phyloP scores from a whole-genome alignment of 2,888 invertebrate genomes.

The Rhorus exstirpatorius region DNA sequence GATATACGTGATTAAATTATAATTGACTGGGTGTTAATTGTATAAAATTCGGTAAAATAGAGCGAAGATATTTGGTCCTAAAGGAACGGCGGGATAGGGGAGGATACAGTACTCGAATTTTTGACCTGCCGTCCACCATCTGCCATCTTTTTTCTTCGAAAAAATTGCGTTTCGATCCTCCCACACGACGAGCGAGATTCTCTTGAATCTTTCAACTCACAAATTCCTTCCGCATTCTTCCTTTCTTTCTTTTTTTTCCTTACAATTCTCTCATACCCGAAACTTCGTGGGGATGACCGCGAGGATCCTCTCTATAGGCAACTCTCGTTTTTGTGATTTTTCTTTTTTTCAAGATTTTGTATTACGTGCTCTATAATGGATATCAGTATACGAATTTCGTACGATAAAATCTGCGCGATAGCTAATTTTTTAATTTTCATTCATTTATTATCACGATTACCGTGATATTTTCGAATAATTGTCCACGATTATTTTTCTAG shows the following conservation, averaged over 20 bases:
- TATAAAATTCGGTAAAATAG: too few species aligned
- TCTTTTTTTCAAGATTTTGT: not conserved
- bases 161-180: slow-evolving; percentile 41
- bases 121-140: slow-evolving; percentile 67
- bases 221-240: slow-evolving; percentile 18
- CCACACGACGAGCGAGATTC: slow-evolving; percentile 11
- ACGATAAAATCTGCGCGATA: not conserved
- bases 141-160: slow-evolving; percentile 55
- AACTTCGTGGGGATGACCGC: slow-evolving; percentile 24
- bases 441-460: too few species aligned
- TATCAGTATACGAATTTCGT: not conserved
- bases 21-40: too few species aligned
- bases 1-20: too few species aligned
- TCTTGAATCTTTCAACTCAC: slow-evolving; percentile 39
- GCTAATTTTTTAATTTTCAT: not conserved
- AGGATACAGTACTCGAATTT: slow-evolving; percentile 19
- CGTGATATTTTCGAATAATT: not conserved
- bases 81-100: slow-evolving; percentile 2
- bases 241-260: not conserved
- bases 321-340: not conserved
- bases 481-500: not conserved
- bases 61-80: too few species aligned
- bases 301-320: not conserved
- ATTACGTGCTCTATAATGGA: not conserved
- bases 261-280: slow-evolving; percentile 15